These are phyloP conservation scores for Oryzias dopingdopingensis DNA, from an alignment of 2,797 vertebrate species.

Conservation along the genomic window DNA sequence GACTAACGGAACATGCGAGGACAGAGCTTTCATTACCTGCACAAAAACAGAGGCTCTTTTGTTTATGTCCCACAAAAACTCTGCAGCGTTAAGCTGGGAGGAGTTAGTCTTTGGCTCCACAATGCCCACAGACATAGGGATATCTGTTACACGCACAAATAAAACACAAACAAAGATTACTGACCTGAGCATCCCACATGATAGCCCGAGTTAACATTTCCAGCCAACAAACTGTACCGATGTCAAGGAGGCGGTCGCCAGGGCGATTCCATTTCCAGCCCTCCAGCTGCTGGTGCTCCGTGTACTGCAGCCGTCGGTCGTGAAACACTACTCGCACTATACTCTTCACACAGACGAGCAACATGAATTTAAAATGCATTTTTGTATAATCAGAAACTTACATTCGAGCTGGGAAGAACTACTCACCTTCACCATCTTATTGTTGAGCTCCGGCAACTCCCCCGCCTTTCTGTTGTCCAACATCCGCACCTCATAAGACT, in stretches of 20 bases:
- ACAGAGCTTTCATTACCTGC: conserved; percentile 78
- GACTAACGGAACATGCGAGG: conserved; percentile 14
- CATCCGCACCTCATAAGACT: conserved; percentile 97
- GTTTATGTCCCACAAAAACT: conserved; percentile 94
- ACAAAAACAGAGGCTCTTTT: conserved; percentile 96
- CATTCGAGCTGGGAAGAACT: conserved; percentile 1
- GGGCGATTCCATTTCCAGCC: conserved; percentile 86
- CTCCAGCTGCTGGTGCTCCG: conserved; percentile 86
- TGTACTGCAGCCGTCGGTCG: conserved; percentile 83
- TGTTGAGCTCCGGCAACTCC: conserved; percentile 90
- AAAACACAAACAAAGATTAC: conserved; percentile 10
- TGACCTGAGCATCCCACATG: conserved; percentile 20
- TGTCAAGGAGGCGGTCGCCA: conserved; percentile 84
- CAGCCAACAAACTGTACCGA: conserved; percentile 65
- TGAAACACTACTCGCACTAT: conserved; percentile 82
- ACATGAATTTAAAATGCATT: neutral
- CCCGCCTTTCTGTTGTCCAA: conserved; percentile 93
- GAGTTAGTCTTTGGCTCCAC: conserved; percentile 92
- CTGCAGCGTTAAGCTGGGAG: conserved; percentile 93
- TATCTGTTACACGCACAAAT: conserved; percentile 75
- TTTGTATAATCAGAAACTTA: neutral
- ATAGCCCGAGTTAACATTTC: conserved; percentile 22
- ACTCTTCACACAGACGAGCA: conserved; percentile 66
- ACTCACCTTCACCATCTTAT: conserved; percentile 93
- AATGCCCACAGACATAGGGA: conserved; percentile 96